Conservation (phyloP, 1,140 invertebrate species). For the Homarus americanus region DNA sequence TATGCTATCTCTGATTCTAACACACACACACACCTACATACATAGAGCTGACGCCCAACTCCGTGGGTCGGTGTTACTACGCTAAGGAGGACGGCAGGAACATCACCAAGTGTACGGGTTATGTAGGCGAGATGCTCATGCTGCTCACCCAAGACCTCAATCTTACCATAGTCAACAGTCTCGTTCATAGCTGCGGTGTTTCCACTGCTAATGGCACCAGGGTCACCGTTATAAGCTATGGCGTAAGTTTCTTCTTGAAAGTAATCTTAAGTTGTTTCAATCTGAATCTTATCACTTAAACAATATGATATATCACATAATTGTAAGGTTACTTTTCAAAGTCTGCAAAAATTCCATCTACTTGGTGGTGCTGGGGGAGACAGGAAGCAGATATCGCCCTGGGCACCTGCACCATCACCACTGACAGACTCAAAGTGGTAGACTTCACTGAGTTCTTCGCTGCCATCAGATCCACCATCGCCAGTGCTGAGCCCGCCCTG, state of each 20-base stretch:
- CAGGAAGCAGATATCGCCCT: conserved; percentile 50
- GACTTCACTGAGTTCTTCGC: conserved; percentile 52
- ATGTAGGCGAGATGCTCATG: conserved; percentile 4
- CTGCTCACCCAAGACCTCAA: not conserved
- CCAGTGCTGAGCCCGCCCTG: not conserved
- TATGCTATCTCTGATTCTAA: not conserved
- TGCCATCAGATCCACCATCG: conserved; percentile 22
- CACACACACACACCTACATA: not conserved
- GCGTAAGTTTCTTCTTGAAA: not conserved
- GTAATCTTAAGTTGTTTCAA: too few relatives aligned
- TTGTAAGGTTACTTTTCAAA: too few relatives aligned
- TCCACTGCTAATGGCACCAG: not conserved
- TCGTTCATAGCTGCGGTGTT: not conserved
- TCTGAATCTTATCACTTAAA: too few relatives aligned
- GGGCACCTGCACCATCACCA: conserved; percentile 37
- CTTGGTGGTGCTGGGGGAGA: too few relatives aligned
- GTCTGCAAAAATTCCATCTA: too few relatives aligned
- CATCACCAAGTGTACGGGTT: not conserved
- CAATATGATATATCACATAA: too few relatives aligned
- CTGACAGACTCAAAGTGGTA: conserved; percentile 24
- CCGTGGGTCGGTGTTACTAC: conserved; percentile 18
- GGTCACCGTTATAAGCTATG: not conserved
- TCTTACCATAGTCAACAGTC: not conserved
- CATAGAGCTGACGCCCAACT: not conserved
- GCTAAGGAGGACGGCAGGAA: not conserved